Evolutionary conservation across 1,140 invertebrate species (phyloP).

Genomic region (Orius insidiosus): DNA sequence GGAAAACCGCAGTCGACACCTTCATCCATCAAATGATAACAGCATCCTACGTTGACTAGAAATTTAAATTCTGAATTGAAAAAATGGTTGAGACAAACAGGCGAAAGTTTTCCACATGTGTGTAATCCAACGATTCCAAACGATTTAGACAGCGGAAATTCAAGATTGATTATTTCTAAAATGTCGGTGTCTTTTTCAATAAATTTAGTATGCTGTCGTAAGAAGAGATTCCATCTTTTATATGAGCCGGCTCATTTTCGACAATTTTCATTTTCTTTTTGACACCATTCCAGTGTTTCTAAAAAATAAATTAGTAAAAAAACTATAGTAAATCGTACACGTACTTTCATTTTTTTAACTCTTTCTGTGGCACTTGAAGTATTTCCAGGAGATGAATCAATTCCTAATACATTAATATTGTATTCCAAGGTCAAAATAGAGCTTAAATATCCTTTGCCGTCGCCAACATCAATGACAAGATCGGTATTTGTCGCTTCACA

Average conservation of each 20-base stretch:
- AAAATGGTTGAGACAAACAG: conserved; percentile 59
- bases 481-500: conserved; percentile 20
- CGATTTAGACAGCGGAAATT: conserved; percentile 25
- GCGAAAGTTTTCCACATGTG: conserved; percentile 71
- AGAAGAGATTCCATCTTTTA: not conserved
- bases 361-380: conserved; percentile 42
- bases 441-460: conserved; percentile 71
- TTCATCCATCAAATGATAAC: conserved; percentile 72
- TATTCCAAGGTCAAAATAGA: conserved; percentile 51
- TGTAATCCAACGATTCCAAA: conserved; percentile 46
- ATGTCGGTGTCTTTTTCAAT: conserved; percentile 29
- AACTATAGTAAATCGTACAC: not conserved
- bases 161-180: conserved; percentile 26
- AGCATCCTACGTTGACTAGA: conserved; percentile 72
- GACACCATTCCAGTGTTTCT: conserved; percentile 18
- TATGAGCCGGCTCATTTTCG: not conserved
- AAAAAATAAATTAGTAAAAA: not conserved
- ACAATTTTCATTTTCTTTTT: conserved; percentile 11
- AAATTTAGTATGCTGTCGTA: conserved; percentile 15
- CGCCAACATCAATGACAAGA: conserved; percentile 63
- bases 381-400: conserved; percentile 51
- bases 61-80: conserved; percentile 34
- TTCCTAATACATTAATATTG: conserved; percentile 51
- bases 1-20: conserved; percentile 39
- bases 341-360: conserved; percentile 36